These are phyloP conservation scores for Apogon talboti DNA, from an alignment of 2,797 vertebrate genomes.

Conservation along the genomic window DNA sequence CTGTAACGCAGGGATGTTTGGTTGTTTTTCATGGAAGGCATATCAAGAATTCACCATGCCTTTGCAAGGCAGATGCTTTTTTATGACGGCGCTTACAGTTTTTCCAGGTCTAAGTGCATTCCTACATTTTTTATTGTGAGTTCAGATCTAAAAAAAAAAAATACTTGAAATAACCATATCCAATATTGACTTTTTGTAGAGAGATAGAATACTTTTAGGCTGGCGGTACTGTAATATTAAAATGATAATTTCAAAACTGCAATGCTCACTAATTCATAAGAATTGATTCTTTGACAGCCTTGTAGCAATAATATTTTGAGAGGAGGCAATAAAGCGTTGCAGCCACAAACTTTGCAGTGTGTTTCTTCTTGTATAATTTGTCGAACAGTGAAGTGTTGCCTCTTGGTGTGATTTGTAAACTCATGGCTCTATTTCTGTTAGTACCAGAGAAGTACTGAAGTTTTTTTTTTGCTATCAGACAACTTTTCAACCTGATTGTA, in stretches of 20 bases:
- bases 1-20: constrained; percentile 35
- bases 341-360: constrained; percentile 46
- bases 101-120: constrained; percentile 27
- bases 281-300: constrained; percentile 70
- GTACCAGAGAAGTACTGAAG: not conserved
- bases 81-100: constrained; percentile 39
- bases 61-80: constrained; percentile 42
- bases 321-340: constrained; percentile 60
- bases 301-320: constrained; percentile 73
- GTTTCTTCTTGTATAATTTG: constrained; percentile 50
- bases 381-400: constrained; percentile 42
- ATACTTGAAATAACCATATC: constrained; percentile 50
- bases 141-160: constrained; percentile 42
- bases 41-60: constrained; percentile 56
- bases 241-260: constrained; percentile 65
- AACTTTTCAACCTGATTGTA: constrained; percentile 10
- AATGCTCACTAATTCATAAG: constrained; percentile 68
- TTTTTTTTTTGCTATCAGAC: not conserved
- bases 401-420: constrained; percentile 48
- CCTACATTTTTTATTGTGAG: constrained; percentile 43
- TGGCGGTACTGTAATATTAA: constrained; percentile 57
- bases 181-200: constrained; percentile 42
- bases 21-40: constrained; percentile 38
- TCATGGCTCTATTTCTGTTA: constrained; percentile 12
- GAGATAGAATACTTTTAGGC: constrained; percentile 28